These are phyloP conservation scores for Copidosoma floridanum DNA, from an alignment of 1,140 invertebrate genomes.

Conservation along the genomic window DNA sequence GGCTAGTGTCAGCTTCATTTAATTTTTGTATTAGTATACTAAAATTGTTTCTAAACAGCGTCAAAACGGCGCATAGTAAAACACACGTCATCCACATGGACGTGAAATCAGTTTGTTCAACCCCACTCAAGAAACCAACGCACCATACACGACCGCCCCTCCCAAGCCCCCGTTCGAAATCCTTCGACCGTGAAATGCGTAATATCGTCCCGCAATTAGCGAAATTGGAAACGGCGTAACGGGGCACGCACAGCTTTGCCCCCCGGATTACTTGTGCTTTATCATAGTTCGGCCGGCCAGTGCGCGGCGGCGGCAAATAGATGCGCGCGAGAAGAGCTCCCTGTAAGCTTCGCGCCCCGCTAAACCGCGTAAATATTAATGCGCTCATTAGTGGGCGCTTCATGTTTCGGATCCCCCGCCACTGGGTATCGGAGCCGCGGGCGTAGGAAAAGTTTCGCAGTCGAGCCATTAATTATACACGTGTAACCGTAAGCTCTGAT, in stretches of 20 bases:
- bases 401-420: no score
- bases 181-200: not conserved
- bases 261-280: not conserved
- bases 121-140: no score
- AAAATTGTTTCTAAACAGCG: no score
- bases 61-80: no score
- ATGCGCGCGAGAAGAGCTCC: conserved; percentile 25
- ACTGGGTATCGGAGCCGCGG: no score
- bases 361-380: conserved; percentile 28
- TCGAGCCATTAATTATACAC: conserved; percentile 29
- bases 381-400: conserved; percentile 25
- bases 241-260: not conserved
- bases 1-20: no score
- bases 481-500: not conserved
- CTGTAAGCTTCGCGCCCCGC: conserved; percentile 2
- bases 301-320: not conserved
- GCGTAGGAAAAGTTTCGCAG: conserved; percentile 22
- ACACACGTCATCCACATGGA: no score
- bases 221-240: not conserved
- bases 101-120: no score
- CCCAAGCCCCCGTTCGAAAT: no score
- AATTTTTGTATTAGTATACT: no score
- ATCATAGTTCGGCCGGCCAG: not conserved
- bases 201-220: not conserved
- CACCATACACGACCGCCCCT: no score